phyloP scores from a whole-genome alignment of 1,140 invertebrate genomes.

The Octopus sinensis region DNA sequence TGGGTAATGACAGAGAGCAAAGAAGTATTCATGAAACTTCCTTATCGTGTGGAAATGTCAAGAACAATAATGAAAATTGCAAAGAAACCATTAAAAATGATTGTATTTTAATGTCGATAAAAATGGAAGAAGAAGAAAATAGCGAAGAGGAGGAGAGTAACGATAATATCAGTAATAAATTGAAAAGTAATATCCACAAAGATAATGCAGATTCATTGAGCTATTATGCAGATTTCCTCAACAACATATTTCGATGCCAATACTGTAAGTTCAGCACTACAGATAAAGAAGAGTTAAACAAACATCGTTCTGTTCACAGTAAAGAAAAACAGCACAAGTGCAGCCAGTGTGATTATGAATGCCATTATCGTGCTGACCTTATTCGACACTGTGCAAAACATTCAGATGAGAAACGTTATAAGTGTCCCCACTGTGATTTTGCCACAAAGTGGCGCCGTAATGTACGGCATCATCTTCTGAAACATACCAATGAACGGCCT shows the following conservation, averaged over 20 bases:
- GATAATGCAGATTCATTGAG: too few species aligned
- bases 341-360: conserved; percentile 31
- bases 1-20: too few species aligned
- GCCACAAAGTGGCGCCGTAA: conserved; percentile 33
- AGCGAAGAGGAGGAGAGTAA: too few species aligned
- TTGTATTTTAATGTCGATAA: too few species aligned
- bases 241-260: conserved; percentile 4
- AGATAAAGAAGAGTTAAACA: not conserved
- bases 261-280: not conserved
- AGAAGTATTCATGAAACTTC: too few species aligned
- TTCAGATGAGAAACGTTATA: conserved; percentile 30
- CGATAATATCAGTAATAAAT: too few species aligned
- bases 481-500: conserved; percentile 30
- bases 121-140: too few species aligned
- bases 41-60: too few species aligned
- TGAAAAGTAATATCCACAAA: too few species aligned
- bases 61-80: too few species aligned
- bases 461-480: conserved; percentile 27
- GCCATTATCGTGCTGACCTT: conserved; percentile 26
- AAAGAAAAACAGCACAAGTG: conserved; percentile 25
- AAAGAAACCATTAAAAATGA: too few species aligned
- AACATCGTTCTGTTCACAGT: not conserved
- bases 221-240: not conserved
- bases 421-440: conserved; percentile 39
- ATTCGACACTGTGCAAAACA: conserved; percentile 34